Evolutionary conservation across 2,888 invertebrate genomes (phyloP).

Genomic region (Papilio demoleus): DNA sequence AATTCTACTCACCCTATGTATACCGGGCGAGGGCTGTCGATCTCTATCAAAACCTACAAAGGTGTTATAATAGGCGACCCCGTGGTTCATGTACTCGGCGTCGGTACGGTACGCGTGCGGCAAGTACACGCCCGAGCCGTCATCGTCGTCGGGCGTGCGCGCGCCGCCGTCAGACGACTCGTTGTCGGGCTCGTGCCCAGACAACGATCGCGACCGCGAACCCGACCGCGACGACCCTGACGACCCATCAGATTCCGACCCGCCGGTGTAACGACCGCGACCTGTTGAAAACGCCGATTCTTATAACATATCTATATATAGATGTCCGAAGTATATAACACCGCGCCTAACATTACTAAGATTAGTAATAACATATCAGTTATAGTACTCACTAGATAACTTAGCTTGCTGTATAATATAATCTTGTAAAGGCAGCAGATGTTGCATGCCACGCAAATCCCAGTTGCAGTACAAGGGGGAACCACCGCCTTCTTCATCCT

Average conservation of each 20-base stretch:
- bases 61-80: slow-evolving; percentile 85
- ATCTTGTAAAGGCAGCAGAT: slow-evolving; percentile 92
- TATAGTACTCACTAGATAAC: slow-evolving; percentile 83
- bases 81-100: slow-evolving; percentile 81
- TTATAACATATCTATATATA: no score
- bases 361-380: neutral
- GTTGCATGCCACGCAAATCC: slow-evolving; percentile 87
- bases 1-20: slow-evolving; percentile 74
- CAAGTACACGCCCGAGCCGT: slow-evolving; percentile 85
- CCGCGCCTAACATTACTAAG: no score
- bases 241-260: slow-evolving; percentile 85
- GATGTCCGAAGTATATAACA: no score
- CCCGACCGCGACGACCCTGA: slow-evolving; percentile 87
- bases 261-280: slow-evolving; percentile 87
- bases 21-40: slow-evolving; percentile 71
- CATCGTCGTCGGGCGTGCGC: slow-evolving; percentile 86
- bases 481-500: slow-evolving; percentile 84
- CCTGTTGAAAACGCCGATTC: slow-evolving; percentile 62
- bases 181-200: slow-evolving; percentile 89
- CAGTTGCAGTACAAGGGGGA: slow-evolving; percentile 89
- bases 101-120: slow-evolving; percentile 84
- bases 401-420: slow-evolving; percentile 95
- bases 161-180: slow-evolving; percentile 90
- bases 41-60: slow-evolving; percentile 84
- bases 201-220: slow-evolving; percentile 87